phyloP scores from a whole-genome alignment of 2,113 vertebrate genomes.

The Steatornis caripensis region DNA sequence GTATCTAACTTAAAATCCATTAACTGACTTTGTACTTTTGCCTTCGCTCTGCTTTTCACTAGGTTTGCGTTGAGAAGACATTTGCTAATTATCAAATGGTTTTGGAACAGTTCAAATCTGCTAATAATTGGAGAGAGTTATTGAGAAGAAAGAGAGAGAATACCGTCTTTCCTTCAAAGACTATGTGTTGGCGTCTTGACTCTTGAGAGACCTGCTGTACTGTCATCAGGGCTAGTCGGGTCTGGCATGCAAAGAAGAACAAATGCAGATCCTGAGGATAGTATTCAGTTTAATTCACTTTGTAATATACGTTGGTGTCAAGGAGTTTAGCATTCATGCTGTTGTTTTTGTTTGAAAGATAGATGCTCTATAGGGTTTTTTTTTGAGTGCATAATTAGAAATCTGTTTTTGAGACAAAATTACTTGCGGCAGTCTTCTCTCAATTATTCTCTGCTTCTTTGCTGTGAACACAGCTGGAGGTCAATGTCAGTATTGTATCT shows the following conservation, averaged over 20 bases:
- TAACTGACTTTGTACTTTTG: not conserved
- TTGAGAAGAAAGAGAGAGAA: not conserved
- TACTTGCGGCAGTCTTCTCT: not conserved
- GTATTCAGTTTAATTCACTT: not conserved
- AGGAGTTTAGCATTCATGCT: not conserved
- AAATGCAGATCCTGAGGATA: not conserved
- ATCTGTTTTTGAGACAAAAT: not conserved
- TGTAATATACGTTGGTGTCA: not conserved
- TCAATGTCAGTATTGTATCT: not conserved
- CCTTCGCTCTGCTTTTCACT: not conserved
- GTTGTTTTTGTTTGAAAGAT: not conserved
- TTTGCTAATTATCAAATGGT: not conserved
- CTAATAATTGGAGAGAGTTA: not conserved
- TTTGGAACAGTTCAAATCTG: not conserved
- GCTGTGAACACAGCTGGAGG: not conserved
- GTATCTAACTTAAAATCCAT: not conserved
- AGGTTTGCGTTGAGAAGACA: not conserved
- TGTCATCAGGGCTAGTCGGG: not conserved
- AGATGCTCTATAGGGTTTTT: not conserved
- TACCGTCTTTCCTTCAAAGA: not conserved
- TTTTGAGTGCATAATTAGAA: not conserved
- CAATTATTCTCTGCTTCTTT: not conserved
- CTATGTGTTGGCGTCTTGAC: not conserved
- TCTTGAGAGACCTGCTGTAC: not conserved
- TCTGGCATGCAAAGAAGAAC: not conserved